Percentiles rank a stretch among this genome's conserved stretches.
Conservation (phyloP, 1,140 invertebrate species). For the Helicoverpa zea region DNA sequence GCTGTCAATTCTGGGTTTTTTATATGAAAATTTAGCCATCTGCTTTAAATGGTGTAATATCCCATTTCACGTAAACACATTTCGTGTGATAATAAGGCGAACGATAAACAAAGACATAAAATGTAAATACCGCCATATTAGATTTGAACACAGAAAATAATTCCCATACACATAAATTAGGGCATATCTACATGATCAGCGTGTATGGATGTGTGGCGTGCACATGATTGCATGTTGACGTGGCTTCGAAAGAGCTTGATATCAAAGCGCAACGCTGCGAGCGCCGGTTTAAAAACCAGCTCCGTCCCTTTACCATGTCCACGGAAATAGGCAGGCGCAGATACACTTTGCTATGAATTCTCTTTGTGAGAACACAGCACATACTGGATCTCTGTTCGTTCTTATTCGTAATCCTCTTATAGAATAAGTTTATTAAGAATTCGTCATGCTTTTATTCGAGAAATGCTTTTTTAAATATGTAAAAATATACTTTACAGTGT, state of each 20-base stretch:
- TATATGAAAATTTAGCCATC: too few species aligned
- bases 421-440: not conserved
- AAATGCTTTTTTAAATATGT: too few species aligned
- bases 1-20: too few species aligned
- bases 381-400: not conserved
- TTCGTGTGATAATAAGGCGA: not conserved
- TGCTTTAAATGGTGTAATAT: not conserved
- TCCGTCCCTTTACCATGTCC: constrained; percentile 60
- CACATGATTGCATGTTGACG: constrained; percentile 65
- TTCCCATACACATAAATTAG: constrained; percentile 29
- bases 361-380: constrained; percentile 8
- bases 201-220: constrained; percentile 55
- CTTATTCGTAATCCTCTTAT: not conserved
- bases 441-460: too few species aligned
- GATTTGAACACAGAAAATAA: constrained; percentile 30
- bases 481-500: too few species aligned
- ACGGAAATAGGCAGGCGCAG: constrained; percentile 49
- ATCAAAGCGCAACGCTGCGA: constrained; percentile 71
- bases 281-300: constrained; percentile 66
- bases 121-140: constrained; percentile 2
- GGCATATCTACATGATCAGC: constrained; percentile 33
- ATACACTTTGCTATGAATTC: constrained; percentile 31
- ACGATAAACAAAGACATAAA: not conserved
- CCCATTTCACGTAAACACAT: not conserved
- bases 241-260: constrained; percentile 63